phyloP scores from a whole-genome alignment of 1,140 invertebrate species.

The Tachypleus tridentatus region DNA sequence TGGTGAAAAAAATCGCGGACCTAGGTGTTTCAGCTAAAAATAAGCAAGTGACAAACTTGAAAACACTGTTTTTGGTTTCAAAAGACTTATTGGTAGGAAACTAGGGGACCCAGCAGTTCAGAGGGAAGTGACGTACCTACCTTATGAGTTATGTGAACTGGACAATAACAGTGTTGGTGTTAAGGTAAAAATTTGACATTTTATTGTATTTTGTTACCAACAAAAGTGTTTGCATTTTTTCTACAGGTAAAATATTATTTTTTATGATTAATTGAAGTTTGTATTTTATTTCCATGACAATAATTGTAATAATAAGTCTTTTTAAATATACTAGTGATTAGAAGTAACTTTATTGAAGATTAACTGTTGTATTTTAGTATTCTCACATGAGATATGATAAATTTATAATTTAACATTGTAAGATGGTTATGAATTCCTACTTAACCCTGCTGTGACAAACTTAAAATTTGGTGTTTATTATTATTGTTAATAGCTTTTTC shows the following conservation, averaged over 20 bases:
- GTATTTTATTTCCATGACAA: no score
- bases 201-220: background rate
- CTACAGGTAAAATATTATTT: background rate
- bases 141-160: slow-evolving; percentile 57
- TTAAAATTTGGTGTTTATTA: no score
- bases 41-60: slow-evolving; percentile 91
- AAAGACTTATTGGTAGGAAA: slow-evolving; percentile 67
- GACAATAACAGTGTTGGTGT: slow-evolving; percentile 62
- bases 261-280: no score
- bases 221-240: background rate
- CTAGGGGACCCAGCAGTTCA: slow-evolving; percentile 69
- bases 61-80: slow-evolving; percentile 93
- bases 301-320: background rate
- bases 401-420: no score
- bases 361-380: no score
- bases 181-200: slow-evolving; percentile 38
- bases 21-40: slow-evolving; percentile 94
- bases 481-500: no score
- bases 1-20: slow-evolving; percentile 74
- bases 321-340: background rate
- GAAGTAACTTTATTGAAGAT: slow-evolving; percentile 5
- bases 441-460: no score
- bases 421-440: no score
- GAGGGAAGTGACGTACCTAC: slow-evolving; percentile 57
- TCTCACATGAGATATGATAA: no score